A percentile compares a stretch with the other conserved stretches of the same genome.
Conservation (phyloP, 2,888 invertebrate genomes). For the Cartodere bifasciata region DNA sequence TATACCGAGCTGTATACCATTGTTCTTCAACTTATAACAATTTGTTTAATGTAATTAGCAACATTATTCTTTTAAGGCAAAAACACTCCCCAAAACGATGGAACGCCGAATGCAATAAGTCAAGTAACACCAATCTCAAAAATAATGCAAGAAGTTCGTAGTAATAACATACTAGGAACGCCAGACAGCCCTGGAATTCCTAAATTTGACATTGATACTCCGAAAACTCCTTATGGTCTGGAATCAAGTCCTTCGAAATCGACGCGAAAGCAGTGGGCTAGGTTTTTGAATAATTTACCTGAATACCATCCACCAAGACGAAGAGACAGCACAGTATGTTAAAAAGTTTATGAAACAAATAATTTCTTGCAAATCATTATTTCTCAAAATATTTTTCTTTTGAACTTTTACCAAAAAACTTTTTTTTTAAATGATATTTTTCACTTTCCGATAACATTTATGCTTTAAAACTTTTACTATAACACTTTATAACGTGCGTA, state of each 20-base stretch:
- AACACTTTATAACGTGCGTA: no score
- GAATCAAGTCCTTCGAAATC: slow-evolving; percentile 38
- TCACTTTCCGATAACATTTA: neutral
- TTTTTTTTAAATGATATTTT: neutral
- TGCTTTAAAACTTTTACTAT: no score
- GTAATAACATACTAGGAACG: slow-evolving; percentile 22
- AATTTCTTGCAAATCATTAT: neutral
- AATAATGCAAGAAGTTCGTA: slow-evolving; percentile 28
- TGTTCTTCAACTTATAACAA: no score
- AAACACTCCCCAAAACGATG: no score
- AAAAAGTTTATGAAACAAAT: slow-evolving; percentile 3
- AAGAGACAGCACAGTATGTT: slow-evolving; percentile 32
- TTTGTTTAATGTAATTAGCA: no score
- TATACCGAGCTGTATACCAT: no score
- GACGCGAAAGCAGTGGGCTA: slow-evolving; percentile 38
- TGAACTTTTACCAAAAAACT: neutral
- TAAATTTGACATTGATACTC: slow-evolving; percentile 38
- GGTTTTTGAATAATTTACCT: slow-evolving; percentile 38
- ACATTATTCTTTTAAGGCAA: no score
- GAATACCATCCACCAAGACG: slow-evolving; percentile 31
- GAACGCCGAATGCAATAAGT: slow-evolving; percentile 16
- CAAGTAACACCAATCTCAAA: slow-evolving; percentile 31
- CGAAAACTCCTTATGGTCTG: slow-evolving; percentile 43
- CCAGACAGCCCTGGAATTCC: slow-evolving; percentile 17
- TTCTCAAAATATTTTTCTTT: neutral